Evolutionary conservation across 2,888 invertebrate species (phyloP).

Genomic region (Aplocera efformata): DNA sequence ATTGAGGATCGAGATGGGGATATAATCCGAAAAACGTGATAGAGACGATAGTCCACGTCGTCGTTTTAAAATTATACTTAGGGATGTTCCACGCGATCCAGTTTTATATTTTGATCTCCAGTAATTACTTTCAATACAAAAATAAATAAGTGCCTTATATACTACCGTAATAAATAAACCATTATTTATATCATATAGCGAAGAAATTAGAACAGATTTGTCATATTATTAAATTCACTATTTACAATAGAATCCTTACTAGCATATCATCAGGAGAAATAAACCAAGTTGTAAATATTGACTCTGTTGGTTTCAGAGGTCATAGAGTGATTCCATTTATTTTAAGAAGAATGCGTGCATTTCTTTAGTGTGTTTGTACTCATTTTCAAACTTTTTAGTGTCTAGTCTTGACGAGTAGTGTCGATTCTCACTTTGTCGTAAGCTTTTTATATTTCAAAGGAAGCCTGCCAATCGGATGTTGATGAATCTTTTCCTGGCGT

Average conservation of each 20-base stretch:
- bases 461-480: slow-evolving; percentile 57
- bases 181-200: no score
- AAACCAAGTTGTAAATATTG: slow-evolving; percentile 61
- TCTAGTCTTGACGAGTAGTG: slow-evolving; percentile 74
- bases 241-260: not conserved
- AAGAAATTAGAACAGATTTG: no score
- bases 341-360: slow-evolving; percentile 78
- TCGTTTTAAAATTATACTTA: no score
- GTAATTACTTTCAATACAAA: slow-evolving; percentile 23
- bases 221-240: no score
- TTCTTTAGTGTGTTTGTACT: slow-evolving; percentile 76
- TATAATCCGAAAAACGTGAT: slow-evolving; percentile 45
- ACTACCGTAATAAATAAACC: no score
- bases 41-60: slow-evolving; percentile 11
- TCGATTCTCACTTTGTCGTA: slow-evolving; percentile 71
- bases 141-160: no score
- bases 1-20: slow-evolving; percentile 41
- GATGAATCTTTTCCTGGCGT: no score
- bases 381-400: slow-evolving; percentile 72
- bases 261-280: slow-evolving; percentile 9
- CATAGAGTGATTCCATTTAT: slow-evolving; percentile 78
- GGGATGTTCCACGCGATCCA: slow-evolving; percentile 17
- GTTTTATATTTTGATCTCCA: slow-evolving; percentile 38
- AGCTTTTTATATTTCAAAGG: slow-evolving; percentile 58
- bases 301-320: slow-evolving; percentile 62